A percentile compares a stretch with the other conserved stretches of the same genome.
phyloP scores from a whole-genome alignment of 2,888 invertebrate genomes.

The Argynnis bischoffii region DNA sequence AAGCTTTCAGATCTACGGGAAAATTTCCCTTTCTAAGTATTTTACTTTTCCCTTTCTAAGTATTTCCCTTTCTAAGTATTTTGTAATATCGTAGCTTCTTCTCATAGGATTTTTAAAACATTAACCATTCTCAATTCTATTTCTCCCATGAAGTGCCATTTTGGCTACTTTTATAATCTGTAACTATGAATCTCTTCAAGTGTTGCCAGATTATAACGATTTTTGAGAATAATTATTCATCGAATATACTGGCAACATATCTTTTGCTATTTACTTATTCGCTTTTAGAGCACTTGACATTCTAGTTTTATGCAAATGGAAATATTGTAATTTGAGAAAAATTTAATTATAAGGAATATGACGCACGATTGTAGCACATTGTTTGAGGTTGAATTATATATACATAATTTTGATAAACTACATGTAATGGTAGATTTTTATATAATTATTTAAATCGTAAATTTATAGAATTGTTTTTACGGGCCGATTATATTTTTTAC shows the following conservation, averaged over 20 bases:
- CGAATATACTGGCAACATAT: conserved; percentile 2
- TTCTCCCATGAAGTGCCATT: conserved; percentile 61
- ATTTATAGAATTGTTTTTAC: no score
- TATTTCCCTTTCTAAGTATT: no score
- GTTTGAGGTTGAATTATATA: background rate
- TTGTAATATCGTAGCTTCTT: no score
- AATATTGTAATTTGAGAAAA: background rate
- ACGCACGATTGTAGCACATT: conserved; percentile 21
- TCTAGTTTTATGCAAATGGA: conserved; percentile 10
- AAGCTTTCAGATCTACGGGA: no score
- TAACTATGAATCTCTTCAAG: conserved; percentile 8
- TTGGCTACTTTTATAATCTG: conserved; percentile 44
- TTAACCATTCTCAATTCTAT: conserved; percentile 46
- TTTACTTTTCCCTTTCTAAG: no score
- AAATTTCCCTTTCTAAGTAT: no score
- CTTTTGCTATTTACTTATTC: background rate
- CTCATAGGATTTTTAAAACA: background rate
- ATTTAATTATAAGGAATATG: conserved; percentile 6
- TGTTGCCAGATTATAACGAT: conserved; percentile 2
- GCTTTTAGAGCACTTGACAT: conserved; percentile 13
- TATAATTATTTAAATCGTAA: conserved; percentile 7
- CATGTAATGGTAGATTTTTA: background rate
- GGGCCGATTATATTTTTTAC: no score
- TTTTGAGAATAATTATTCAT: background rate
- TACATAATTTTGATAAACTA: conserved; percentile 4